Conservation (phyloP, 2,797 vertebrate genomes). For the Ptychobarbus kaznakovi region DNA sequence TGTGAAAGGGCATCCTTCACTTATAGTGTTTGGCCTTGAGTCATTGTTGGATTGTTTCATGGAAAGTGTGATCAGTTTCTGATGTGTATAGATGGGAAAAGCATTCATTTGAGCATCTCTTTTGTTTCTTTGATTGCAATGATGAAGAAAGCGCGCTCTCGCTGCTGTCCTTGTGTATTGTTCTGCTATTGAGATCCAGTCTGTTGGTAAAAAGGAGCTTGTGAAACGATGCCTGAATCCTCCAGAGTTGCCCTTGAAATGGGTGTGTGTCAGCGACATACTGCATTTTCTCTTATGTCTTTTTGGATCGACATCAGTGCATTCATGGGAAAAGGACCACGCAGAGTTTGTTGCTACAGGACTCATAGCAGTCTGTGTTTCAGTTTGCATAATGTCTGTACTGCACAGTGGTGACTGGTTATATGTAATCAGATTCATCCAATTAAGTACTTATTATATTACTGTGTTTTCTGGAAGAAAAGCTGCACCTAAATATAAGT, state of each 20-base stretch:
- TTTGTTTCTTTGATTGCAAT: neutral
- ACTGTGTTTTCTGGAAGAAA: neutral
- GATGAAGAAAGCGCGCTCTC: neutral
- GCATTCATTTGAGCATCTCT: slow-evolving; percentile 2
- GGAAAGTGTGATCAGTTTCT: neutral
- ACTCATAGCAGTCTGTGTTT: neutral
- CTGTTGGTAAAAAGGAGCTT: slow-evolving; percentile 5
- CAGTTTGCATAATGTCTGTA: neutral
- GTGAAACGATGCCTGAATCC: neutral
- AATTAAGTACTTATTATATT: neutral
- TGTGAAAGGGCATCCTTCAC: neutral
- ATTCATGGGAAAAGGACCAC: neutral
- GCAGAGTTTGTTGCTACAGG: neutral
- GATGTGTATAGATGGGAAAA: neutral
- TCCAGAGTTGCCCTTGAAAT: slow-evolving; percentile 25
- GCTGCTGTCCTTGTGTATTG: slow-evolving; percentile 33
- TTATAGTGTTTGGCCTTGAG: neutral
- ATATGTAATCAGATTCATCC: neutral
- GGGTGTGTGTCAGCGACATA: neutral
- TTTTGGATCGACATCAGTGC: neutral
- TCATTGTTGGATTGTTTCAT: neutral
- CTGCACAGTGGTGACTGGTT: neutral
- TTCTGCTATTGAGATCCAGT: neutral
- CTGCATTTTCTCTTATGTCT: neutral
- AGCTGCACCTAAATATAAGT: neutral